Conservation (phyloP, 2,113 vertebrate species). For the Labrus mixtus region DNA sequence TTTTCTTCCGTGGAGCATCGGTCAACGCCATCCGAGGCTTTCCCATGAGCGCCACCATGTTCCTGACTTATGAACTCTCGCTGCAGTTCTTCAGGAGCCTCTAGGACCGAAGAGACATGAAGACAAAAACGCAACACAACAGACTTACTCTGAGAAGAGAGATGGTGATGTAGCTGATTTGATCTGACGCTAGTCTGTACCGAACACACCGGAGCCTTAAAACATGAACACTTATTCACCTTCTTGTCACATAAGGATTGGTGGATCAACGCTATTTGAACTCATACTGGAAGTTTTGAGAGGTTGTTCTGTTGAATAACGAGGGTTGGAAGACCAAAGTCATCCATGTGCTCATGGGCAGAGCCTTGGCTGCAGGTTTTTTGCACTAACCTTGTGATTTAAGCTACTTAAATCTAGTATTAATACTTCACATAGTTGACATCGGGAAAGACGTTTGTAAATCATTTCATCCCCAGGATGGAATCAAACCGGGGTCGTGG, state of each 20-base stretch:
- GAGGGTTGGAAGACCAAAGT: too few species aligned
- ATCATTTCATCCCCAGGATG: too few species aligned
- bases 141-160: background rate
- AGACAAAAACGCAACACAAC: too few species aligned
- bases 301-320: too few species aligned
- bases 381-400: too few species aligned
- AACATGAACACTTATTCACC: background rate
- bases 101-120: constrained; percentile 32
- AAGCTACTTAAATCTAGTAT: too few species aligned
- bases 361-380: too few species aligned
- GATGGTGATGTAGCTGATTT: background rate
- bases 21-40: constrained; percentile 94
- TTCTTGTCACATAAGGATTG: background rate
- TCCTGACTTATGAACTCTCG: constrained; percentile 94
- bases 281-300: too few species aligned
- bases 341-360: too few species aligned
- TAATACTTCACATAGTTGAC: too few species aligned
- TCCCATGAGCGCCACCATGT: constrained; percentile 95
- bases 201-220: background rate
- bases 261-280: background rate
- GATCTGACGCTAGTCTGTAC: background rate
- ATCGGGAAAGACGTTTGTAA: too few species aligned
- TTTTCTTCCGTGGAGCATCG: constrained; percentile 92
- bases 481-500: too few species aligned
- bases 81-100: constrained; percentile 88